Percentiles rank a stretch among this genome's conserved stretches.
Conservation (phyloP, 2,113 vertebrate genomes). For the Gallinago paraguaiae region DNA sequence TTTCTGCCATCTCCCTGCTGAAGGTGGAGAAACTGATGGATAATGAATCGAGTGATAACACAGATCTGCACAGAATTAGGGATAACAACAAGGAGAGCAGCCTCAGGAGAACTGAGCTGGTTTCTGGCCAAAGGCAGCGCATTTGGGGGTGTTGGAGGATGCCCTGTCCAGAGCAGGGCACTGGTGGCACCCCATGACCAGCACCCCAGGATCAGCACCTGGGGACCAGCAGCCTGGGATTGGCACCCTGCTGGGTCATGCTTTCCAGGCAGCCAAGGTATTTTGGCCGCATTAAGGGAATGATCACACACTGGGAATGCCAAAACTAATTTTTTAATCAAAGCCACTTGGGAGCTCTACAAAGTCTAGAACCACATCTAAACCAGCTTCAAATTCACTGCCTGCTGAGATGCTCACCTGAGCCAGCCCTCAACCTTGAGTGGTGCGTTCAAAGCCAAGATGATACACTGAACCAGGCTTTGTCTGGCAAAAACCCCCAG, state of each 20-base stretch:
- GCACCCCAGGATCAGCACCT: too few species aligned
- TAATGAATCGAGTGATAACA: neutral
- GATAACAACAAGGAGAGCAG: neutral
- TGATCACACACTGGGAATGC: neutral
- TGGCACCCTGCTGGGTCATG: accelerated
- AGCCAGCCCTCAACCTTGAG: neutral
- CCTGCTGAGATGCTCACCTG: neutral
- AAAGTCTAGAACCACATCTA: neutral
- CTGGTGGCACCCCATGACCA: neutral
- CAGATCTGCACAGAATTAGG: neutral
- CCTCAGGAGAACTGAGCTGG: neutral
- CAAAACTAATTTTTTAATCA: neutral
- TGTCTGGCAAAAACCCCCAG: neutral
- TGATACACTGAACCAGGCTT: neutral
- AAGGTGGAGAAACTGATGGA: neutral
- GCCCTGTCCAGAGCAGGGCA: neutral
- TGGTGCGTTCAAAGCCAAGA: neutral
- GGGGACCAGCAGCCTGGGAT: neutral
- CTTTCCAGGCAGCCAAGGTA: neutral
- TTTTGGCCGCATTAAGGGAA: neutral
- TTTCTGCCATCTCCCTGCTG: neutral
- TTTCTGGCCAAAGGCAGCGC: neutral
- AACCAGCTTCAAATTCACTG: neutral
- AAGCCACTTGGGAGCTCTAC: neutral
- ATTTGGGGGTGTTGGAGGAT: accelerated